Conservation (phyloP, 2,113 vertebrate species). For the Sinocyclocheilus anshuiensis region DNA sequence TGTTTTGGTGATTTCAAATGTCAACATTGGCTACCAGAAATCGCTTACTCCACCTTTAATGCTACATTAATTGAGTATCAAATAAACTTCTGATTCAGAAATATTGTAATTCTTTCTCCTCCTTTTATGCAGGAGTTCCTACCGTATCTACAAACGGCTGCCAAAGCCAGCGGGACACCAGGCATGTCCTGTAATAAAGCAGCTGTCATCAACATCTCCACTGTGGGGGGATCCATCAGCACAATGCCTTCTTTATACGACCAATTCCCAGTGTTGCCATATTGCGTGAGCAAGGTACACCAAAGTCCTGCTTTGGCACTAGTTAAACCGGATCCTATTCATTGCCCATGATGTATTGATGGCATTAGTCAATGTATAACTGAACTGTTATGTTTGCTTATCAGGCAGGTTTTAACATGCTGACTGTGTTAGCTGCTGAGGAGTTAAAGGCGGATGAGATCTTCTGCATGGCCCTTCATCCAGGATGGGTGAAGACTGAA, state of each 20-base stretch:
- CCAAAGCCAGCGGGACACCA: constrained; percentile 51
- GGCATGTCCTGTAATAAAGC: constrained; percentile 71
- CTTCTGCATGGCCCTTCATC: constrained; percentile 24
- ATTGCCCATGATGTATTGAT: neutral
- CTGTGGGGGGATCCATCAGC: constrained; percentile 59
- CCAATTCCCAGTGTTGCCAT: constrained; percentile 52
- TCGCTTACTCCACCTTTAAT: no score
- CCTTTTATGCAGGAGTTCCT: constrained; percentile 65
- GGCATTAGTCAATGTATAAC: neutral
- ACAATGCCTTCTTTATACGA: neutral
- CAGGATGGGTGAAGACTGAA: no score
- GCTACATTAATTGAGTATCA: neutral
- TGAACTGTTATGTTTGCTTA: neutral
- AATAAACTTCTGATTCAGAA: neutral
- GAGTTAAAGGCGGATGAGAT: constrained; percentile 40
- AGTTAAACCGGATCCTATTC: neutral
- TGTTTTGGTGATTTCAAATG: no score
- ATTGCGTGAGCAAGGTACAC: constrained; percentile 70
- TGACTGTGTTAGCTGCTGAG: constrained; percentile 21
- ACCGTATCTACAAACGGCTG: constrained; percentile 67
- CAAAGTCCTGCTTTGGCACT: neutral
- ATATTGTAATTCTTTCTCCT: no score
- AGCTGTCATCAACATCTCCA: constrained; percentile 70
- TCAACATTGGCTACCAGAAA: no score
- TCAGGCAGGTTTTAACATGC: constrained; percentile 53